phyloP scores from a whole-genome alignment of 2,797 vertebrate genomes.

The Danio kyathit region DNA sequence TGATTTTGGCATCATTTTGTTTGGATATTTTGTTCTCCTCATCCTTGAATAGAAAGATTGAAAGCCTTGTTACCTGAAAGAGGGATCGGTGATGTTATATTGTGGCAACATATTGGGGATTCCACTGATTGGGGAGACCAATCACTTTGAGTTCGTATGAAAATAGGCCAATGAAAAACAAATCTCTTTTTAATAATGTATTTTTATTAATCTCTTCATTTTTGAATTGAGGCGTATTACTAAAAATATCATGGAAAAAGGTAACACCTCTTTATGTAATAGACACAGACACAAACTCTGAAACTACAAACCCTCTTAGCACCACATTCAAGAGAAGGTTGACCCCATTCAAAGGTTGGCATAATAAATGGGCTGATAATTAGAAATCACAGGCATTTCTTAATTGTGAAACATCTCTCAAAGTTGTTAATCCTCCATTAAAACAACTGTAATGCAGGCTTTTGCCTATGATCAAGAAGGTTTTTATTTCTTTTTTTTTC shows the following conservation, averaged over 20 bases:
- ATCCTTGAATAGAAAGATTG: too few species aligned
- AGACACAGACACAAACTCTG: not conserved
- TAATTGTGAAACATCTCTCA: constrained; percentile 1
- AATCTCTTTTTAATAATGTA: not conserved
- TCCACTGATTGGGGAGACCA: too few species aligned
- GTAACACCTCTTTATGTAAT: not conserved
- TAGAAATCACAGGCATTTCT: not conserved
- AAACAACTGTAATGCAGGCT: constrained; percentile 3
- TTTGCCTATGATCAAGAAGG: not conserved
- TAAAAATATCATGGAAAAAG: not conserved
- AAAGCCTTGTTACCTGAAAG: too few species aligned
- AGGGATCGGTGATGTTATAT: too few species aligned
- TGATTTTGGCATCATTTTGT: too few species aligned
- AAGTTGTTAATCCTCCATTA: constrained; percentile 16
- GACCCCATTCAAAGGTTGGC: constrained; percentile 7
- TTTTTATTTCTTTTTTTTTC: not conserved
- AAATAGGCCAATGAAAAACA: too few species aligned
- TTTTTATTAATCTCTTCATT: not conserved
- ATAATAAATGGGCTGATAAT: constrained; percentile 21
- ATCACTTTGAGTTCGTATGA: too few species aligned
- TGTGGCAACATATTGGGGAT: too few species aligned
- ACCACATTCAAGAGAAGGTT: constrained; percentile 3
- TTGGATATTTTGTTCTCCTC: too few species aligned
- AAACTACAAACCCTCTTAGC: constrained; percentile 7
- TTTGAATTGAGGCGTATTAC: not conserved